These are phyloP conservation scores for Trematocara unimaculatum DNA, from an alignment of 2,113 vertebrate species.

Conservation along the genomic window DNA sequence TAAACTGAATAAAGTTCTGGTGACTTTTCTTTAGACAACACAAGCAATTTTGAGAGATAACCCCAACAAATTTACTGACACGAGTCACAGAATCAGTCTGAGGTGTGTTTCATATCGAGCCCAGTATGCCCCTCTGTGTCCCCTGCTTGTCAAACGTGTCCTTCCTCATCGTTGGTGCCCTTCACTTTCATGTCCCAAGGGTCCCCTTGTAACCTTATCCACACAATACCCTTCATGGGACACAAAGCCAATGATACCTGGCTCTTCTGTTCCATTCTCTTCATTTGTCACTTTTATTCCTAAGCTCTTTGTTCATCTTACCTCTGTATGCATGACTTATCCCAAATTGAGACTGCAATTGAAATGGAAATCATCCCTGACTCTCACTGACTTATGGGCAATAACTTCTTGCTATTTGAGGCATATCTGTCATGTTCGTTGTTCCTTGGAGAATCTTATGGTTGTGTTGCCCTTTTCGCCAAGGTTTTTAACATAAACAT, in stretches of 20 bases:
- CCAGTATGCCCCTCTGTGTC: slow-evolving; percentile 34
- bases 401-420: slow-evolving; percentile 49
- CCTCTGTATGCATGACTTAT: slow-evolving; percentile 63
- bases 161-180: slow-evolving; percentile 52
- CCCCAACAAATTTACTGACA: neutral
- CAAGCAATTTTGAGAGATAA: neutral
- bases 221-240: slow-evolving; percentile 68
- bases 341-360: slow-evolving; percentile 51
- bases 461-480: slow-evolving; percentile 32
- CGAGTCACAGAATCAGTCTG: neutral
- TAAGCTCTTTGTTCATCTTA: slow-evolving; percentile 55
- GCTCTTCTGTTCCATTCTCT: slow-evolving; percentile 49
- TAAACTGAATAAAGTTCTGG: neutral
- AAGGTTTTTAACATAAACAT: slow-evolving; percentile 29
- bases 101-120: neutral
- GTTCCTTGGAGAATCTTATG: slow-evolving; percentile 45
- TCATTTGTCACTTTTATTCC: slow-evolving; percentile 72
- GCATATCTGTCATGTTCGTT: slow-evolving; percentile 40
- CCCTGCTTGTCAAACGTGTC: slow-evolving; percentile 62
- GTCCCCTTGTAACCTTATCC: slow-evolving; percentile 55
- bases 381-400: slow-evolving; percentile 32
- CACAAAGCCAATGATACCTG: slow-evolving; percentile 60
- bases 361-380: slow-evolving; percentile 60
- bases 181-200: slow-evolving; percentile 53
- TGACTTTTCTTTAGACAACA: neutral